These are phyloP conservation scores for Lagenorhynchus albirostris DNA, from an alignment of 2,113 vertebrate genomes.

Conservation along the genomic window DNA sequence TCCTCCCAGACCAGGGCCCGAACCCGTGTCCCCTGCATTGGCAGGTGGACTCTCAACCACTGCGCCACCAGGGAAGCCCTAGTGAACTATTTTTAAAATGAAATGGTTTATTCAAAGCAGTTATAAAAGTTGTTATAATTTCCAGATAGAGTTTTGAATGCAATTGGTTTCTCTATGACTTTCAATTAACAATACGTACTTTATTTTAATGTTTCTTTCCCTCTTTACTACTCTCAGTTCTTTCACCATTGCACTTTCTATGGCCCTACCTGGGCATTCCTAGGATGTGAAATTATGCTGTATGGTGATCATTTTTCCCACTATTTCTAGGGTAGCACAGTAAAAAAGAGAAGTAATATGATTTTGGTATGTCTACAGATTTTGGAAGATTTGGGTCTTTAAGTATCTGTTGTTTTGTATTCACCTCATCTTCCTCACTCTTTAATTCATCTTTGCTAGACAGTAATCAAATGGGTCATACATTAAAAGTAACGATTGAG, in stretches of 20 bases:
- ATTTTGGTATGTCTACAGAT: background rate
- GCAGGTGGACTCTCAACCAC: too few relatives aligned
- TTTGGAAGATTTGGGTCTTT: background rate
- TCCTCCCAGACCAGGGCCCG: too few relatives aligned
- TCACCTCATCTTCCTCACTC: background rate
- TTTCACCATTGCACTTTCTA: rapidly evolving
- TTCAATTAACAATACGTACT: rapidly evolving
- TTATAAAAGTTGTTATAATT: background rate
- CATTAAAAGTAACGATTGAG: background rate
- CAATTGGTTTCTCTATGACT: background rate
- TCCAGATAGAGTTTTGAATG: background rate
- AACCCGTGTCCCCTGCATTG: too few relatives aligned
- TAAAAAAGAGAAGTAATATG: background rate
- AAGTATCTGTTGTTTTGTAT: background rate
- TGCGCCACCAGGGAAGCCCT: too few relatives aligned
- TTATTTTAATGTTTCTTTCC: background rate
- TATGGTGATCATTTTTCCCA: rapidly evolving
- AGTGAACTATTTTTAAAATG: background rate
- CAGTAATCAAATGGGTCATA: background rate
- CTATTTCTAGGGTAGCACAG: rapidly evolving
- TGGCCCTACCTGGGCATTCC: rapidly evolving
- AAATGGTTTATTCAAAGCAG: background rate
- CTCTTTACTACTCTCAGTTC: rapidly evolving
- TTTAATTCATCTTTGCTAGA: background rate
- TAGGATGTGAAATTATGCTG: rapidly evolving